Conservation (phyloP, 2,888 invertebrate genomes). For the Bugula neritina region DNA sequence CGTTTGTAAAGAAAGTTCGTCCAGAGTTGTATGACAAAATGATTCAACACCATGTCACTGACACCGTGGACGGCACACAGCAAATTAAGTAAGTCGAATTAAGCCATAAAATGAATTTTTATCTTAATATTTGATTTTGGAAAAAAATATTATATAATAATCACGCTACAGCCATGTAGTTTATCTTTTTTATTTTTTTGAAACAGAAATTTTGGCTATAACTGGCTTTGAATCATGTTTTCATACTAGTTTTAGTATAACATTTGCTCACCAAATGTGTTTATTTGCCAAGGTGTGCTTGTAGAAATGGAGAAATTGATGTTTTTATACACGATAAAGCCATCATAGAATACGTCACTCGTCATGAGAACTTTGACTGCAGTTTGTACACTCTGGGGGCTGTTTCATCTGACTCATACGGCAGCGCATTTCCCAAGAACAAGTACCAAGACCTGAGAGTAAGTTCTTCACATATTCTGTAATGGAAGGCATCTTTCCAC, state of each 20-base stretch:
- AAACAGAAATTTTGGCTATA: too few species aligned
- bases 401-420: slow-evolving; percentile 8
- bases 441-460: not conserved
- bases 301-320: slow-evolving; percentile 6
- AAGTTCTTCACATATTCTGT: not conserved
- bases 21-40: not conserved
- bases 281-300: too few species aligned
- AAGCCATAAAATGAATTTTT: too few species aligned
- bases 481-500: too few species aligned
- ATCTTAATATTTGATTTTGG: too few species aligned
- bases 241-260: too few species aligned
- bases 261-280: too few species aligned
- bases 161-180: too few species aligned
- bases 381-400: not conserved
- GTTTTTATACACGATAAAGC: slow-evolving; percentile 20
- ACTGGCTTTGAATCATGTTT: too few species aligned
- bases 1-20: not conserved
- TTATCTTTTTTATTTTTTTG: too few species aligned
- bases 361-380: slow-evolving; percentile 24
- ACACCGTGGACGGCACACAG: not conserved
- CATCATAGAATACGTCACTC: not conserved
- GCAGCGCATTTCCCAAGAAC: slow-evolving; percentile 10
- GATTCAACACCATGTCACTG: not conserved
- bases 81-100: not conserved
- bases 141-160: too few species aligned